Conservation (phyloP, 2,888 invertebrate genomes). For the Volucella zonaria region DNA sequence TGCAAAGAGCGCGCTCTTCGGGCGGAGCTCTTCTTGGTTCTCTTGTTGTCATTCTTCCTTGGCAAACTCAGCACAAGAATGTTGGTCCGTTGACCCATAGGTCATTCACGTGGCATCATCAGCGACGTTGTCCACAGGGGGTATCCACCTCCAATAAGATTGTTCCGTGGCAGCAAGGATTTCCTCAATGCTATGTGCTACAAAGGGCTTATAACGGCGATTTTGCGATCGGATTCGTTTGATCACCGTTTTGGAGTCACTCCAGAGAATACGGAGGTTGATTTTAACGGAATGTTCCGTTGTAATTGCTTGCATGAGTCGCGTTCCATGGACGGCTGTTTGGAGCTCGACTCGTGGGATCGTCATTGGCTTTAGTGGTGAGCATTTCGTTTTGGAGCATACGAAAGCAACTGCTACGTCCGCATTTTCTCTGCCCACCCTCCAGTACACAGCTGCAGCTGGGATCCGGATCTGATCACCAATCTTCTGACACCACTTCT, state of each 20-base stretch:
- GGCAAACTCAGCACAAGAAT: neutral
- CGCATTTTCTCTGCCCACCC: no score
- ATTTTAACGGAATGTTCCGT: no score
- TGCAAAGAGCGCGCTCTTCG: neutral
- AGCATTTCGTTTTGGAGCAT: no score
- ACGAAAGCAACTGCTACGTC: no score
- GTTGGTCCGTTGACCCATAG: neutral
- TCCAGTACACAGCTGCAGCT: no score
- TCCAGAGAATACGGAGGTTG: no score
- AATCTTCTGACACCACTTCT: no score
- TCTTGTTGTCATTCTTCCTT: no score
- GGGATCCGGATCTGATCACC: no score
- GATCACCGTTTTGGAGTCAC: slow-evolving; percentile 20
- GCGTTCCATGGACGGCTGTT: slow-evolving; percentile 48
- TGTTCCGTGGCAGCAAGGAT: slow-evolving; percentile 27
- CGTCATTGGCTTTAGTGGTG: slow-evolving; percentile 45
- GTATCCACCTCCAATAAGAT: slow-evolving; percentile 73
- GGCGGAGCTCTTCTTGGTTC: no score
- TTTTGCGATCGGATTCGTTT: slow-evolving; percentile 73
- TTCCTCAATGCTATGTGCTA: slow-evolving; percentile 50
- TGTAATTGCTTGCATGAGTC: no score
- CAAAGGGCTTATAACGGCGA: slow-evolving; percentile 64
- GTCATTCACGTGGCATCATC: slow-evolving; percentile 56
- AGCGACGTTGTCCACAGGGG: slow-evolving; percentile 28
- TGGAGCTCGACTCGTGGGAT: slow-evolving; percentile 50